phyloP scores from a whole-genome alignment of 2,113 vertebrate genomes.

The Pollachius pollachius region DNA sequence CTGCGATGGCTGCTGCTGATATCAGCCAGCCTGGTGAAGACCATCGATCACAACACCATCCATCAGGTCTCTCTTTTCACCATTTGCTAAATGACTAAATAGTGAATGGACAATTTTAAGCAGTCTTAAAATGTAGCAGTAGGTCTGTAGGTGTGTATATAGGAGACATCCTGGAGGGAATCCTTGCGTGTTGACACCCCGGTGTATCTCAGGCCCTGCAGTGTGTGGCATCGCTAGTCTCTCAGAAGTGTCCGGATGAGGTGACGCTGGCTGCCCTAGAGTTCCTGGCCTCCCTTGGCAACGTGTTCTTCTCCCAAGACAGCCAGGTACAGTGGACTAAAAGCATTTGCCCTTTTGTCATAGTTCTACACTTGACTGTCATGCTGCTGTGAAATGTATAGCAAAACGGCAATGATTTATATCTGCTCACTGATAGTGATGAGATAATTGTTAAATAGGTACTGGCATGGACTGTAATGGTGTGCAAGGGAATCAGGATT shows the following conservation, averaged over 20 bases:
- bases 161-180: not conserved
- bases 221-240: constrained; percentile 75
- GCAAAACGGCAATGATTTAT: too few relatives aligned
- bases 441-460: too few relatives aligned
- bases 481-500: too few relatives aligned
- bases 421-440: too few relatives aligned
- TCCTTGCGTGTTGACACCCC: not conserved
- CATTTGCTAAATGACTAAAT: too few relatives aligned
- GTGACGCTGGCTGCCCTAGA: constrained; percentile 76
- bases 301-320: constrained; percentile 76
- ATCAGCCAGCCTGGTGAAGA: constrained; percentile 75
- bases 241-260: constrained; percentile 72
- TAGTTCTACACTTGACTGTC: too few relatives aligned
- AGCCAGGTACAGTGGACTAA: constrained; percentile 74
- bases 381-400: too few relatives aligned
- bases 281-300: constrained; percentile 84
- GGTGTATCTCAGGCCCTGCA: constrained; percentile 71
- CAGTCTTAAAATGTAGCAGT: too few relatives aligned
- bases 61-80: constrained; percentile 74
- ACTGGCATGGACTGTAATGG: too few relatives aligned
- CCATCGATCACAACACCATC: constrained; percentile 74
- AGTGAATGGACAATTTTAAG: too few relatives aligned
- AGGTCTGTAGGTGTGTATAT: not conserved
- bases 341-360: not conserved
- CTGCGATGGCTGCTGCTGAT: constrained; percentile 80